Base-by-base conservation (phyloP, 1,140 invertebrate genomes). In the Zaprionus kolodkinae region DNA sequence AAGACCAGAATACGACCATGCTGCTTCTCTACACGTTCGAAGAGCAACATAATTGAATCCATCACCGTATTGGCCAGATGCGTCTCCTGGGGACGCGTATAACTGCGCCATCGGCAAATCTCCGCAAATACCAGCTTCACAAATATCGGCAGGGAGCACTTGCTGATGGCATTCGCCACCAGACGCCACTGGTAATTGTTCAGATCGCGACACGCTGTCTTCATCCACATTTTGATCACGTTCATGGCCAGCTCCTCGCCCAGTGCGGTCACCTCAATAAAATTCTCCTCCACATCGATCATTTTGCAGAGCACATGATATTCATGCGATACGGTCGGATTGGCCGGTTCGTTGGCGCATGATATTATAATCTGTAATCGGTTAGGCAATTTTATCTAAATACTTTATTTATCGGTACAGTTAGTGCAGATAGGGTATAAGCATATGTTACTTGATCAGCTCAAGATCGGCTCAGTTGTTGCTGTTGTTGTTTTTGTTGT, bases 11-110 rank as follows among this genome's bases (percentile, higher is more conserved):
- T 95, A 68, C 97, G 95, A 1, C 98, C 98, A 86, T 99, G 98
- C 94, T 97, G 97, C 86, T 97, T 97, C 93, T 99, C 98, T 69
- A 99, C 98, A 76, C 97, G 94, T 83, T 99, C 97, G 91, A 99
- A 99, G 1, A 99, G 93, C 95, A 99, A 97, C 96, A 99, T 99
- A 81, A 99, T 99, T 13, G 97, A 98, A 91, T 99, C 98, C 96
- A 99, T 99, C 0, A 99, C 98, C 6, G 97, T 99, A 30, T 96
- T 97, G 0, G 98, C 97, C 40, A 99, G 93, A 82, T 97, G 96
- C 0, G 98, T 99, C 78, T 98, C 97, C 73, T 97, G 96, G 0
- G 97, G 96, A 92, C 97, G 97, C 0, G 98, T 99, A 91, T 99
- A 99, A 69, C 98, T 99, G 56, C 98, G 95, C 99, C 99, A 99